Conservation (phyloP, 2,113 vertebrate species). For the Callipepla squamata region DNA sequence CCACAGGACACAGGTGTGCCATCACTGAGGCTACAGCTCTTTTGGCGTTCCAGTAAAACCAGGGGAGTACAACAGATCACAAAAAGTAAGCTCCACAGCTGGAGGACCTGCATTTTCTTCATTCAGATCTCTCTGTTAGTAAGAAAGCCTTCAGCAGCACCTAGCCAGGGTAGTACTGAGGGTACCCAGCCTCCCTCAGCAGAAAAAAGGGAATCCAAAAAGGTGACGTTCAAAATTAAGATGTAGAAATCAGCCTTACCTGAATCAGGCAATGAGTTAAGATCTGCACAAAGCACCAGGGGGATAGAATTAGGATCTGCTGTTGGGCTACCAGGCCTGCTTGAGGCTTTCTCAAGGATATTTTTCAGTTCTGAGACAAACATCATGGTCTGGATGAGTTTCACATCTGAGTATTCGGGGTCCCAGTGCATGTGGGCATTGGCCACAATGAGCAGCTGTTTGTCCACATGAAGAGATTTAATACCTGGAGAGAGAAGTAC, state of each 20-base stretch:
- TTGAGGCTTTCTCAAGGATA: slow-evolving; percentile 91
- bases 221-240: background rate
- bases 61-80: rapidly evolving
- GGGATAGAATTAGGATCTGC: slow-evolving; percentile 91
- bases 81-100: rapidly evolving
- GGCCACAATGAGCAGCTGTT: slow-evolving; percentile 92
- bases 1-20: background rate
- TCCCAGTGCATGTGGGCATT: slow-evolving; percentile 99
- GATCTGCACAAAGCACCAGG: slow-evolving; percentile 97
- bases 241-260: slow-evolving; percentile 75
- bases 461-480: slow-evolving; percentile 87
- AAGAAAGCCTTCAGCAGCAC: background rate
- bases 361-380: slow-evolving; percentile 98
- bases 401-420: slow-evolving; percentile 97
- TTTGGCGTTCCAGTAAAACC: background rate
- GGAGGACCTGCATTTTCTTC: background rate
- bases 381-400: slow-evolving; percentile 99
- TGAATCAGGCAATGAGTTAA: slow-evolving; percentile 98
- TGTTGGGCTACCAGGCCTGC: slow-evolving; percentile 81
- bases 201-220: background rate
- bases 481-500: slow-evolving; percentile 75
- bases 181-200: rapidly evolving
- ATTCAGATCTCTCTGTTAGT: background rate
- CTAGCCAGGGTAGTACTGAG: background rate
- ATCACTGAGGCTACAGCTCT: background rate